A percentile compares a stretch with the other conserved stretches of the same genome.
Evolutionary conservation across 2,113 vertebrate species (phyloP).

Genomic region (Tragelaphus strepsiceros): DNA sequence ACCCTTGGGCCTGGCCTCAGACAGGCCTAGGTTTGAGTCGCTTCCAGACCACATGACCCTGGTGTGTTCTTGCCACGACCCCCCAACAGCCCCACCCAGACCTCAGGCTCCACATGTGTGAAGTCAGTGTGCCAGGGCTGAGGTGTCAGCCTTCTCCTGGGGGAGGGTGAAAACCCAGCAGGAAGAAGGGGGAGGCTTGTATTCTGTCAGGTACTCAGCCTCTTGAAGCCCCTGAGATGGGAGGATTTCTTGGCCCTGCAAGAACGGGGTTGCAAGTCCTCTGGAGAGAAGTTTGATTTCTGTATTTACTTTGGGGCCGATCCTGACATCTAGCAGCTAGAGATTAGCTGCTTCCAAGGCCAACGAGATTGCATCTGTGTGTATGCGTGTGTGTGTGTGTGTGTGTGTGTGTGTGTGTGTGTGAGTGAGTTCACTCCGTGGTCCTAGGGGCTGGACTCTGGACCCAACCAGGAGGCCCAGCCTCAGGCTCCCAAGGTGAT

Average conservation of each 20-base stretch:
- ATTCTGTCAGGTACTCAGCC: background rate
- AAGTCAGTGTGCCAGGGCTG: fast-evolving
- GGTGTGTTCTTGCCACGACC: background rate
- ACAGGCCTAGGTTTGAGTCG: background rate
- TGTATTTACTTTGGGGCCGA: background rate
- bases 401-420: fast-evolving
- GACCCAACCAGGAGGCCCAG: background rate
- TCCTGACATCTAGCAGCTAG: background rate
- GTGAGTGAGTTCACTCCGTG: no score
- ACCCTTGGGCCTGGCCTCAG: background rate
- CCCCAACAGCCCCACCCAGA: fast-evolving
- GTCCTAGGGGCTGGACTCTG: background rate
- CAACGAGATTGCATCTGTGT: fast-evolving
- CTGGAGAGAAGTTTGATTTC: background rate
- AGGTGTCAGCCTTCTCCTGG: background rate
- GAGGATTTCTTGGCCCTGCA: background rate
- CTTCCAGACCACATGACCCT: background rate
- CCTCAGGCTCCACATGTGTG: background rate
- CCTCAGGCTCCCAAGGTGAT: background rate
- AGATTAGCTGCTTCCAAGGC: background rate
- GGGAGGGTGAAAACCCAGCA: background rate
- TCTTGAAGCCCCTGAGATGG: fast-evolving
- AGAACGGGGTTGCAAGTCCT: background rate
- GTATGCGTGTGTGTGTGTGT: fast-evolving
- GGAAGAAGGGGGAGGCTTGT: fast-evolving